Conservation (phyloP, 2,797 vertebrate species). For the Anguilla megastoma region DNA sequence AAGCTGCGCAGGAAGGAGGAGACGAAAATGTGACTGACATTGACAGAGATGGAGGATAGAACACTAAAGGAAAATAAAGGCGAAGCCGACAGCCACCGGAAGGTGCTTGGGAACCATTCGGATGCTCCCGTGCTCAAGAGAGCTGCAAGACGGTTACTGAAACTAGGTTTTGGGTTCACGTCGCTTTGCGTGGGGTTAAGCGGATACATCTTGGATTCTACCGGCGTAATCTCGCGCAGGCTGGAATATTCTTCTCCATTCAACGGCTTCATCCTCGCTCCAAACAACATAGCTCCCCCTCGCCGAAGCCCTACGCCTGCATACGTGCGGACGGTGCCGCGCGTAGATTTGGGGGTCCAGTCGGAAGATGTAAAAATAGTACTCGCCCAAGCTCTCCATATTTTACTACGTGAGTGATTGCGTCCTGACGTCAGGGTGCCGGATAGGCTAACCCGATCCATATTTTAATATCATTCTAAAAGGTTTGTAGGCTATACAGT, state of each 20-base stretch:
- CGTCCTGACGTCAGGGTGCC: slow-evolving; percentile 58
- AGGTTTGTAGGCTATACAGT: slow-evolving; percentile 13
- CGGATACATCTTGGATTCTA: slow-evolving; percentile 39
- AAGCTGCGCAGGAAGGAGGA: slow-evolving; percentile 17
- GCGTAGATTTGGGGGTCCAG: slow-evolving; percentile 33
- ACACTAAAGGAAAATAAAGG: slow-evolving; percentile 20
- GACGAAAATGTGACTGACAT: not conserved
- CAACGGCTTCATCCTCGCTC: slow-evolving; percentile 3
- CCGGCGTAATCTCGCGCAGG: slow-evolving; percentile 46
- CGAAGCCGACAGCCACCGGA: slow-evolving; percentile 17
- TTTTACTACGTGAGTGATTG: slow-evolving; percentile 57
- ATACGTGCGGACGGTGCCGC: not conserved
- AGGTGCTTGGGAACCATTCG: slow-evolving; percentile 25
- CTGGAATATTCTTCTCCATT: slow-evolving; percentile 39
- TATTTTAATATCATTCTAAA: slow-evolving; percentile 39
- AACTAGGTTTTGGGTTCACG: slow-evolving; percentile 50
- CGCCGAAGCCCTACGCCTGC: not conserved
- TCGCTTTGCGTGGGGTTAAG: slow-evolving; percentile 49
- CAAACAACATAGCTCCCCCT: not conserved
- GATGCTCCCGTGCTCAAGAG: slow-evolving; percentile 21
- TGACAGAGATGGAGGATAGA: slow-evolving; percentile 22
- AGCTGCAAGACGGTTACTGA: slow-evolving; percentile 25
- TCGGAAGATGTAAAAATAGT: slow-evolving; percentile 46
- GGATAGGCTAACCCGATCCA: slow-evolving; percentile 53
- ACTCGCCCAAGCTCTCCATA: slow-evolving; percentile 43